Conservation (phyloP, 2,797 vertebrate genomes). For the Hapalemur alaotrensis region DNA sequence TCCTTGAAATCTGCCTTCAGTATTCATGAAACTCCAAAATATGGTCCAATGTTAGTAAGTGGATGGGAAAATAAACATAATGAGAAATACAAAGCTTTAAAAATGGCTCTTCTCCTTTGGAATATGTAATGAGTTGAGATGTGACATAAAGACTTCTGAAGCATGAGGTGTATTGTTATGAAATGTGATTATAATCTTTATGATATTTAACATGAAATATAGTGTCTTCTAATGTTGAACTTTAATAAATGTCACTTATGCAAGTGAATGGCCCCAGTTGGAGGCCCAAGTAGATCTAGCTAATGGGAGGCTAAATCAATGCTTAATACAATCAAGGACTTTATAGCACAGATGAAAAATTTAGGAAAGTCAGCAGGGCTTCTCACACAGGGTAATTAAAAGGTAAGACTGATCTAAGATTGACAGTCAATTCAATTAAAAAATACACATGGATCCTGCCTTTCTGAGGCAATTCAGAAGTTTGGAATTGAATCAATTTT, state of each 20-base stretch:
- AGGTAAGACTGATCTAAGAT: background rate
- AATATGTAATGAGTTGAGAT: constrained; percentile 47
- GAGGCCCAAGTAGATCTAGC: background rate
- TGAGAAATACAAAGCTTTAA: constrained; percentile 66
- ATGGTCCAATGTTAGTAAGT: constrained; percentile 36
- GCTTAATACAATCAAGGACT: background rate
- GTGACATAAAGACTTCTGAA: constrained; percentile 56
- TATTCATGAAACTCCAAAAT: constrained; percentile 69
- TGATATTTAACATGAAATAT: constrained; percentile 47
- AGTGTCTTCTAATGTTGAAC: constrained; percentile 13
- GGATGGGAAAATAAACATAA: constrained; percentile 64
- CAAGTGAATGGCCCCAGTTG: background rate
- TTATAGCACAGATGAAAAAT: background rate
- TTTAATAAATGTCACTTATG: constrained; percentile 13
- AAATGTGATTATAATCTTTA: constrained; percentile 52
- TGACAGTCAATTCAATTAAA: background rate
- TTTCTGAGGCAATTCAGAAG: background rate
- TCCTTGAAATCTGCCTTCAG: constrained; percentile 67
- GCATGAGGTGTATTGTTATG: constrained; percentile 46
- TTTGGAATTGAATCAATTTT: background rate
- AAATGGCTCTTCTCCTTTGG: constrained; percentile 52
- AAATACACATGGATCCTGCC: background rate
- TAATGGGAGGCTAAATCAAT: constrained; percentile 16
- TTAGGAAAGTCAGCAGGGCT: background rate
- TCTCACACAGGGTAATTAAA: constrained; percentile 41